These are phyloP conservation scores for Ptilonorhynchus violaceus DNA, from an alignment of 2,113 vertebrate genomes.

Conservation along the genomic window DNA sequence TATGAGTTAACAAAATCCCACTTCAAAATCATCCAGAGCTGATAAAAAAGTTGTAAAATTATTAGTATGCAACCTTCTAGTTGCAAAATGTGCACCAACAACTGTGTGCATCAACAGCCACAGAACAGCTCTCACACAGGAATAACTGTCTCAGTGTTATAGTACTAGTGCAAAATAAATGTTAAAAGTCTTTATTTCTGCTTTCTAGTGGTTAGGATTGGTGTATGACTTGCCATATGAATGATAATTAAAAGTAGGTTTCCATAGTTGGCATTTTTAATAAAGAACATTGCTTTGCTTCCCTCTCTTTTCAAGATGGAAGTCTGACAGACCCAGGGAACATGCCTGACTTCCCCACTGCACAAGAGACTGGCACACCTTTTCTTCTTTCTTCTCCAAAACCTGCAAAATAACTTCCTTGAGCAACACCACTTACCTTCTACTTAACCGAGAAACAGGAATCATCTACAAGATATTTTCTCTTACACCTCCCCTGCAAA, in stretches of 20 bases:
- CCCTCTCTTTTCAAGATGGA: background rate
- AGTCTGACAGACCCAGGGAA: background rate
- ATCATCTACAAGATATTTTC: background rate
- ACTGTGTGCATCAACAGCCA: background rate
- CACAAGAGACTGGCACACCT: fast-evolving
- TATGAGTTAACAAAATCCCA: background rate
- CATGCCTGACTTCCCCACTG: background rate
- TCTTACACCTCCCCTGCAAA: background rate
- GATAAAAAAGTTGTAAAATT: background rate
- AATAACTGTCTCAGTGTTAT: background rate
- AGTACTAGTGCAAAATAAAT: background rate
- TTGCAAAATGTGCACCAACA: background rate
- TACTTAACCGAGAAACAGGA: background rate
- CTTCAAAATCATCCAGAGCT: background rate
- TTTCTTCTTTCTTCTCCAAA: background rate
- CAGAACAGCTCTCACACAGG: background rate
- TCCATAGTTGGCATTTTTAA: background rate
- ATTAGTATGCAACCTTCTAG: background rate
- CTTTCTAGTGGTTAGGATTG: background rate
- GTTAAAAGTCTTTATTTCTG: background rate
- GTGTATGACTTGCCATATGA: background rate
- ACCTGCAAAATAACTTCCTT: background rate
- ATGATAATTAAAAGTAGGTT: background rate
- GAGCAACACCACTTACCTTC: fast-evolving
- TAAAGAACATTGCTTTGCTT: background rate